These are phyloP conservation scores for Jacana jacana DNA, from an alignment of 2,113 vertebrate species.

Conservation along the genomic window DNA sequence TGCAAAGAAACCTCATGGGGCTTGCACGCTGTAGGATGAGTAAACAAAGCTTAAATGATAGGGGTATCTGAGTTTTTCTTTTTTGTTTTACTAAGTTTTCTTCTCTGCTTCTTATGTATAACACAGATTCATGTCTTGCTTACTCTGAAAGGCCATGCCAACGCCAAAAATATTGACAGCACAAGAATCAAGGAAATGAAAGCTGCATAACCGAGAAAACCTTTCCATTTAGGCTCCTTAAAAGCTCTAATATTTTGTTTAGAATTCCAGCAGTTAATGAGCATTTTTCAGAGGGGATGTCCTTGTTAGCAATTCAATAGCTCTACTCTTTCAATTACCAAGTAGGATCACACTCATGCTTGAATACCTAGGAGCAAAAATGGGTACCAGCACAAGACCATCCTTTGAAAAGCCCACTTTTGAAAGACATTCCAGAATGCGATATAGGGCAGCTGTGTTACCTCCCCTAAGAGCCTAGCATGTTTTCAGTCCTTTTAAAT, in stretches of 20 bases:
- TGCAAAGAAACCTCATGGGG: neutral
- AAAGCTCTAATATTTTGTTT: slow-evolving; percentile 23
- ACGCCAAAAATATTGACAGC: neutral
- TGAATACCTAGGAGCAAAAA: slow-evolving; percentile 39
- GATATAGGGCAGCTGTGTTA: neutral
- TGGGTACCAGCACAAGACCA: slow-evolving; percentile 18
- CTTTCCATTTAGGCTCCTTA: neutral
- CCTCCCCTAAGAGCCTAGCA: neutral
- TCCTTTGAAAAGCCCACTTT: slow-evolving; percentile 41
- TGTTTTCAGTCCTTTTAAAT: neutral
- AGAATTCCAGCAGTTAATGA: slow-evolving; percentile 35
- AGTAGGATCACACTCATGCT: slow-evolving; percentile 22
- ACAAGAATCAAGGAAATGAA: neutral
- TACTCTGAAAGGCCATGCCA: neutral
- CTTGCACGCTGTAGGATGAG: neutral
- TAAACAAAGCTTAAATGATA: neutral
- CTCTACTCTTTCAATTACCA: slow-evolving; percentile 28
- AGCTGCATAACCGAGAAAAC: neutral
- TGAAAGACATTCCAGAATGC: neutral
- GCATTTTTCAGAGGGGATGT: slow-evolving; percentile 16
- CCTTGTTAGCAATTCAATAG: slow-evolving; percentile 45
- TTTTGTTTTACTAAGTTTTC: neutral
- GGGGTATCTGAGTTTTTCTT: neutral
- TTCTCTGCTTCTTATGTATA: neutral
- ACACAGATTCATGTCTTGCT: neutral